Base-by-base conservation (phyloP, 2,888 invertebrate species). In the Amphiduros pacificus region DNA sequence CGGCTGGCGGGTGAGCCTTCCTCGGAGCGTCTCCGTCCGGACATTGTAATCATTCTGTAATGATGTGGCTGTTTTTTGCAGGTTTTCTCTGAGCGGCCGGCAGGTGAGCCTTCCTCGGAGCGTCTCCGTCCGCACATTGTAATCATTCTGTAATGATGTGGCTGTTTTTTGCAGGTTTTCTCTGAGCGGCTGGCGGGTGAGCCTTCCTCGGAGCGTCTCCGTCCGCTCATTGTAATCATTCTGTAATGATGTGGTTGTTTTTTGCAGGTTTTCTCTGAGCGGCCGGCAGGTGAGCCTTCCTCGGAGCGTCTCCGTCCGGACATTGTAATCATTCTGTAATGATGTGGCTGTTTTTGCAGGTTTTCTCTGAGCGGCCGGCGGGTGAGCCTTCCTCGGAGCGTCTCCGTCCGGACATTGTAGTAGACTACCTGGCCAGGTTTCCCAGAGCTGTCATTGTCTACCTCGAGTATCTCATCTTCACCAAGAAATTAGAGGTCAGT, bases 391-490 rank as follows among this genome's bases (percentile, higher is more conserved):
- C 72, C 2, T 73, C 77, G 5, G 79, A 79, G 61, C 71, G 76
- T 50, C 61, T 82, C 65, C 71, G 78, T 32, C 76, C 81, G 3
- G 82, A 84, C 57, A 71, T 74, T 29, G 77, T 84, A 26, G 74
- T 83, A 28, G 82, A 84, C 63, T 83, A 80, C 65, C 73, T 85
- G 29, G 78, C 82, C 55, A 69, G 79, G 55, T 84, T 77, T 66
- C 83, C 83, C 2, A 64, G 69, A 59, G 84, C 84, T 55, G 76
- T 82, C 36, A 73, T 83, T 27, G 72, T 73, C 26, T 84, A 82
- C 67, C 71, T 85, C 36, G 84, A 85, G 69, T 77, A 82, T 73
- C 70, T 85, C 9, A 80, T 85, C 26, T 78, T 81, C 66, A 76
- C 76, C 44, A 74, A 77, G 64, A 79, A 82, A 64, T 66, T 80